Base-by-base conservation (phyloP, 2,797 vertebrate species). In the Melanotaenia maccullochi region DNA sequence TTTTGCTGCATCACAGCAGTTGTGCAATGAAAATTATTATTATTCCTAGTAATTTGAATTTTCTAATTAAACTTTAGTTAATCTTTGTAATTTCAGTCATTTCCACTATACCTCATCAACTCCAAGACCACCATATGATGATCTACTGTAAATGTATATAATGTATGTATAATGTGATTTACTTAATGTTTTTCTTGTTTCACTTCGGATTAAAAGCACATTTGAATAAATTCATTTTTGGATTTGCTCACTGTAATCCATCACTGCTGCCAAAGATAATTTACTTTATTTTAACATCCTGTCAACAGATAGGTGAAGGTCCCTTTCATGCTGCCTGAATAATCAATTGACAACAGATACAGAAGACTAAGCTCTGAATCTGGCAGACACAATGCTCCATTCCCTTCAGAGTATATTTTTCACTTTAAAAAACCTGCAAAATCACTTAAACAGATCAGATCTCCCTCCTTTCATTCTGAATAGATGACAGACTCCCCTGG, bases 341-440 rank as follows among this genome's bases (percentile, higher is more conserved):
- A 76, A 61, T 68, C 32, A 5, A 42, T 38, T 66, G 62, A 73
- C 66, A 68, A 33, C 42, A 68, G 35, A 63, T 25, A 64, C 0
- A 47, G 25, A 59, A 32, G 58, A 51, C n/a, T 72, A 49, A 59
- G 47, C 63, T 42, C 18, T 67, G 52, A 71, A 30, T 74, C 69
- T 81, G 70, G 68, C 63, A 78, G 52, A 52, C 56, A 52, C 38
- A 7, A 28, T 24, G 51, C 54, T 47, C 1, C 49, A 2, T 61
- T 84, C 62, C 40, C 18, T 44, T 66, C 51, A 52, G 54, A 79
- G 51, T 49, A 63, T 63, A 78, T 82, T 82, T 84, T 79, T 75
- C 36, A 71, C 62, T 65, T 73, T 4, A 18, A 75, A 67, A 88
- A 78, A 75, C 66, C 76, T 88, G 85, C 73, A 77, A 87, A 90